These are phyloP conservation scores for Trachelus troglodyta DNA, from an alignment of 2,888 invertebrate species.

Conservation along the genomic window DNA sequence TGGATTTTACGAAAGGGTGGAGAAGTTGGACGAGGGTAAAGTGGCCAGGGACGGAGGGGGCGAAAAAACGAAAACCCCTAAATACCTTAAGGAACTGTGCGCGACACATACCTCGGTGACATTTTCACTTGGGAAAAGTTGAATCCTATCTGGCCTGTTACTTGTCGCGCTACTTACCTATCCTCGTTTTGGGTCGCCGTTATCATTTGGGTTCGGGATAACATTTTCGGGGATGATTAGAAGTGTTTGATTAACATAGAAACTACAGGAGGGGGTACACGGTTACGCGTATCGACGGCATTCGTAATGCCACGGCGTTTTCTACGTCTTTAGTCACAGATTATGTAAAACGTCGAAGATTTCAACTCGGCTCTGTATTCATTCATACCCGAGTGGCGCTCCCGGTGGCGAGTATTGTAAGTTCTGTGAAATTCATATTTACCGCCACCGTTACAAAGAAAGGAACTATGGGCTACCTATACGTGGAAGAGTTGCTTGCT, in stretches of 20 bases:
- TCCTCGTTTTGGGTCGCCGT: not conserved
- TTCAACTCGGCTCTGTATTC: not conserved
- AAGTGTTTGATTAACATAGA: not conserved
- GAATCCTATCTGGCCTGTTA: not conserved
- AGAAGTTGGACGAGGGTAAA: not conserved
- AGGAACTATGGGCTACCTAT: not conserved
- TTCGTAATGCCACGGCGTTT: not conserved
- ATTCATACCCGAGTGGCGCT: not conserved
- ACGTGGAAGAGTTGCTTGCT: not conserved
- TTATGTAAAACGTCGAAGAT: not conserved
- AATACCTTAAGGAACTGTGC: not conserved
- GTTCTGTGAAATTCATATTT: not conserved
- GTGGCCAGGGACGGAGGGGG: not conserved
- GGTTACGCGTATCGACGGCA: not conserved
- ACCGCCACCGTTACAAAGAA: not conserved
- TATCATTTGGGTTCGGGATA: not conserved
- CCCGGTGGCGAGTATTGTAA: not conserved
- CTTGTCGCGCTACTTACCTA: not conserved
- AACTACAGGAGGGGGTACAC: not conserved
- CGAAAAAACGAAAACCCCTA: not conserved
- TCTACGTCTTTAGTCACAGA: not conserved
- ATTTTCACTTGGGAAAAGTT: not conserved
- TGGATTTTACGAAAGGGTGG: not conserved
- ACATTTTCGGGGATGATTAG: not conserved
- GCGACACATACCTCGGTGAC: not conserved